Percentiles rank a stretch among this genome's conserved stretches.
These are phyloP conservation scores for Lacanobia wlatinum DNA, from an alignment of 2,888 invertebrate genomes.

Conservation along the genomic window DNA sequence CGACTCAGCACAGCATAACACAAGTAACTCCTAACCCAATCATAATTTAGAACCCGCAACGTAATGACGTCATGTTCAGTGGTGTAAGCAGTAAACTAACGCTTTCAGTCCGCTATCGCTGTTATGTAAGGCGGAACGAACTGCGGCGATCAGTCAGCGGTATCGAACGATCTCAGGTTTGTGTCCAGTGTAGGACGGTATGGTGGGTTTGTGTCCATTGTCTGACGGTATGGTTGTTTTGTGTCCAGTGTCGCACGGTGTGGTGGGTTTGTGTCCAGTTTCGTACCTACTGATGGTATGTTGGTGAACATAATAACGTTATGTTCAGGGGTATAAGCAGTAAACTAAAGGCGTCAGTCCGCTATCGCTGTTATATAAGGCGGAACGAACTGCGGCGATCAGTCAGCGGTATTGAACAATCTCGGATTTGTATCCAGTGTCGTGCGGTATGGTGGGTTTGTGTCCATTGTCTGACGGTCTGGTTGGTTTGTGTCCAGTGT, in stretches of 20 bases:
- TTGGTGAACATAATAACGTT: conserved; percentile 11
- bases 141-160: conserved; percentile 51
- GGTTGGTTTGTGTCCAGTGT: too few relatives aligned
- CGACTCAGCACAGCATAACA: background rate
- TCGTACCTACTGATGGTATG: too few relatives aligned
- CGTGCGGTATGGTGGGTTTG: too few relatives aligned
- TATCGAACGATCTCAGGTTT: conserved; percentile 54
- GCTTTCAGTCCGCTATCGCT: conserved; percentile 24
- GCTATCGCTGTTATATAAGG: conserved; percentile 45
- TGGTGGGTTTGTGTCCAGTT: too few relatives aligned
- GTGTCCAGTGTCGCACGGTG: too few relatives aligned
- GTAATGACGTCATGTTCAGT: conserved; percentile 8
- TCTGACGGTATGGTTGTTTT: conserved; percentile 1
- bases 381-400: conserved; percentile 51
- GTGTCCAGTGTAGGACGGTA: conserved; percentile 35
- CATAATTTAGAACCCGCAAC: conserved; percentile 11
- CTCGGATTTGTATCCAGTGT: too few relatives aligned
- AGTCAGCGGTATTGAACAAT: conserved; percentile 20
- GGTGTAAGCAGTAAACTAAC: conserved; percentile 24
- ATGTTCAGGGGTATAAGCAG: conserved; percentile 14
- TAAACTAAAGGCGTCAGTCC: conserved; percentile 8
- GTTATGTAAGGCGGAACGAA: conserved; percentile 50
- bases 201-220: conserved; percentile 27
- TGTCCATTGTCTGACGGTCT: too few relatives aligned
- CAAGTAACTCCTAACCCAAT: background rate